Evolutionary conservation across 2,888 invertebrate species (phyloP).

Genomic region (Erpobdella octoculata): DNA sequence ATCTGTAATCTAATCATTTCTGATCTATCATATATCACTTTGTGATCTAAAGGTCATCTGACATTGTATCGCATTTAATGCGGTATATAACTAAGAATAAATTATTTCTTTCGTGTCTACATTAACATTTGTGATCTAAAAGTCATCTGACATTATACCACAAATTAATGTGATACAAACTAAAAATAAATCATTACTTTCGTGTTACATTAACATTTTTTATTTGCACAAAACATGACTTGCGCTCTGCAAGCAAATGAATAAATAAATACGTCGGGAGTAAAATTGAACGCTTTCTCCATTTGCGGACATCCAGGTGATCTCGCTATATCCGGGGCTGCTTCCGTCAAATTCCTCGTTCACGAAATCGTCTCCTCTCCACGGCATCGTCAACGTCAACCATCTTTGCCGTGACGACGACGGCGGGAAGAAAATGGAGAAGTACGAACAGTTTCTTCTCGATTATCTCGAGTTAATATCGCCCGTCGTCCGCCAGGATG

Average conservation of each 20-base stretch:
- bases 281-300: conserved; percentile 28
- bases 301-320: too few species aligned
- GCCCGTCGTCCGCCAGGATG: not conserved
- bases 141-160: too few species aligned
- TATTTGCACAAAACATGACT: not conserved
- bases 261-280: not conserved
- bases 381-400: conserved; percentile 54
- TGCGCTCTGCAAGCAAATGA: not conserved
- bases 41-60: too few species aligned
- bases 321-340: conserved; percentile 53
- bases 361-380: conserved; percentile 53
- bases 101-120: too few species aligned
- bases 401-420: conserved; percentile 50
- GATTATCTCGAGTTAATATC: conserved; percentile 46
- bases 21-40: too few species aligned
- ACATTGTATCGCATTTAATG: too few species aligned
- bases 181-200: too few species aligned
- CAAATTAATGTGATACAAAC: too few species aligned
- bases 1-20: too few species aligned
- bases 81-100: too few species aligned
- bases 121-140: too few species aligned
- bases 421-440: conserved; percentile 38
- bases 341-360: conserved; percentile 52
- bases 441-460: conserved; percentile 51
- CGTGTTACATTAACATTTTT: too few species aligned